Evolutionary conservation across 35 echinoderm and acorn worm genomes (phyloP).

Genomic region (Hemicentrotus pulcherrimus): DNA sequence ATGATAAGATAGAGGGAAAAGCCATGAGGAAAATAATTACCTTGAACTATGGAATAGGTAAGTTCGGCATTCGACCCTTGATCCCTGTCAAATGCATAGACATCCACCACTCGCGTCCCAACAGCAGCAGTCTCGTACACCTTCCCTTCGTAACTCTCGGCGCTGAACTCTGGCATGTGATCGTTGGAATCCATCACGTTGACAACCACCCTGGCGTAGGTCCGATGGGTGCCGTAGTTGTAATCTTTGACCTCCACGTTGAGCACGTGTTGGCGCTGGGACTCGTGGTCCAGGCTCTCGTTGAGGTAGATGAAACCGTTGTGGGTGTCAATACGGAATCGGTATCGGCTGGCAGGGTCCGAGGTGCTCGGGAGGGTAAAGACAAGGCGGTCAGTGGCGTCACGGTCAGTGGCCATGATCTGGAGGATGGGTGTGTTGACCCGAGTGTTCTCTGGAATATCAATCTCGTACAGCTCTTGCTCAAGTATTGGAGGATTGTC

Average conservation of each 20-base stretch:
- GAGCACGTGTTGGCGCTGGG: constrained; percentile 66
- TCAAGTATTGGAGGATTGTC: constrained; percentile 82
- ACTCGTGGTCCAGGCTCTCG: constrained; percentile 85
- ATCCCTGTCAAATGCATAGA: constrained; percentile 83
- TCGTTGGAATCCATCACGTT: constrained; percentile 83
- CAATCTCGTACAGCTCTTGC: constrained; percentile 76
- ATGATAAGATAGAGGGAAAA: neutral
- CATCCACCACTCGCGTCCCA: constrained; percentile 72
- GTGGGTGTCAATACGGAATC: constrained; percentile 65
- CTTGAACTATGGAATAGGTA: constrained; percentile 81
- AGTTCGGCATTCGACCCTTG: constrained; percentile 83
- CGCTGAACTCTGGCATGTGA: constrained; percentile 82
- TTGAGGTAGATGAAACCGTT: constrained; percentile 67
- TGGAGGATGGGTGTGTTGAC: constrained; percentile 55
- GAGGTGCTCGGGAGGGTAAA: constrained; percentile 71
- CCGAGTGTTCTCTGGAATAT: constrained; percentile 64
- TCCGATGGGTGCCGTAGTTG: constrained; percentile 59
- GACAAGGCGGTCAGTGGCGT: constrained; percentile 63
- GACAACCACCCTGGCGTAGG: constrained; percentile 76
- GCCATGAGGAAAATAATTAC: neutral
- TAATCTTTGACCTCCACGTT: constrained; percentile 75
- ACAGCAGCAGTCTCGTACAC: constrained; percentile 92
- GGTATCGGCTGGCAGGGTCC: constrained; percentile 55
- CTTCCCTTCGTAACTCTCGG: constrained; percentile 74
- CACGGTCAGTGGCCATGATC: constrained; percentile 69